Evolutionary conservation across 2,113 vertebrate genomes (phyloP).

Genomic region (Lathamus discolor): DNA sequence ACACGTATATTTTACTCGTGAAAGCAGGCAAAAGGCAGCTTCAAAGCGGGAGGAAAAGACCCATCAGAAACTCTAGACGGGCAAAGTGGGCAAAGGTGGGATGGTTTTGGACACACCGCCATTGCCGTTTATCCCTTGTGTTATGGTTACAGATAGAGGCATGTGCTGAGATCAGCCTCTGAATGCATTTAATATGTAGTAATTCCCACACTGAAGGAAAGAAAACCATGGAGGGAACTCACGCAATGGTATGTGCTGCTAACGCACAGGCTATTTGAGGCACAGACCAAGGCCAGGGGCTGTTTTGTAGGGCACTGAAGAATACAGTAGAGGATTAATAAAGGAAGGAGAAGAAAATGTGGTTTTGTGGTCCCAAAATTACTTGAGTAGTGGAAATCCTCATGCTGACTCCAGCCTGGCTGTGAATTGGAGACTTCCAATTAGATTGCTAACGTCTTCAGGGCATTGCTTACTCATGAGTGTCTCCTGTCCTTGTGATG

Average conservation of each 20-base stretch:
- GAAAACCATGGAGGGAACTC: neutral
- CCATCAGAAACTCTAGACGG: neutral
- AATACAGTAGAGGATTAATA: neutral
- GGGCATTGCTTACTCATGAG: neutral
- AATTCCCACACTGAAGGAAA: neutral
- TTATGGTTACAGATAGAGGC: neutral
- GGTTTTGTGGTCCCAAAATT: neutral
- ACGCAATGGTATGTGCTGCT: neutral
- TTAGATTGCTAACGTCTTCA: neutral
- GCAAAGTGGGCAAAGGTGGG: neutral
- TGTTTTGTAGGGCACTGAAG: neutral
- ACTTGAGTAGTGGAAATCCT: neutral
- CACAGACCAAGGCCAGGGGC: neutral
- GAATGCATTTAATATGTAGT: neutral
- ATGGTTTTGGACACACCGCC: neutral
- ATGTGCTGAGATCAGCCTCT: neutral
- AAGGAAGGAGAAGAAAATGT: neutral
- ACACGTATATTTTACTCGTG: neutral
- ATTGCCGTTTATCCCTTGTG: neutral
- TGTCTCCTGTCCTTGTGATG: neutral
- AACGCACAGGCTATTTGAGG: neutral
- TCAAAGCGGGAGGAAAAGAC: neutral
- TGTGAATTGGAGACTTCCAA: neutral
- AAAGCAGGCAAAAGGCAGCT: neutral
- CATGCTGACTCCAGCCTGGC: neutral